phyloP scores from a whole-genome alignment of 1,140 invertebrate genomes.

The Drosophila suzukii region DNA sequence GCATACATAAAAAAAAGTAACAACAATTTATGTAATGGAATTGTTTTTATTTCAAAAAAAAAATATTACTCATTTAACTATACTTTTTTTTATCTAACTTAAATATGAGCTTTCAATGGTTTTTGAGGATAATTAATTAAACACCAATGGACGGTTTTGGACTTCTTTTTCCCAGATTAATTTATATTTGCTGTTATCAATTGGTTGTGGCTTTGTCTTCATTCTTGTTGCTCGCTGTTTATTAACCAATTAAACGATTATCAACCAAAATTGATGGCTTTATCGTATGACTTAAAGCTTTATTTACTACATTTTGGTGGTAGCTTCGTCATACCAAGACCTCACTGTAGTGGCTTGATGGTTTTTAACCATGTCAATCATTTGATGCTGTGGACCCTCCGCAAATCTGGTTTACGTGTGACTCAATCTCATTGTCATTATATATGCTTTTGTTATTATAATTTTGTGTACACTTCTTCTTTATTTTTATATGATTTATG shows the following conservation, averaged over 20 bases:
- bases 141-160: background rate
- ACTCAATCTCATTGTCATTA: slow-evolving; percentile 27
- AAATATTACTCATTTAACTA: too few relatives aligned
- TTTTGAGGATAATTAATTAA: background rate
- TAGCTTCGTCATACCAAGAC: background rate
- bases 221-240: background rate
- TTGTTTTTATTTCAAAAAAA: too few relatives aligned
- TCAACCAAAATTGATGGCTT: background rate
- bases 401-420: slow-evolving; percentile 23
- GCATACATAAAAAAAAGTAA: too few relatives aligned
- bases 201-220: slow-evolving; percentile 1
- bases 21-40: too few relatives aligned
- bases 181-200: background rate
- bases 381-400: slow-evolving; percentile 13
- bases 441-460: slow-evolving; percentile 45
- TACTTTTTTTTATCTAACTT: too few relatives aligned
- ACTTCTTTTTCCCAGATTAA: background rate
- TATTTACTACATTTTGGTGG: background rate
- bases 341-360: slow-evolving; percentile 28
- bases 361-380: slow-evolving; percentile 26
- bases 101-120: too few relatives aligned
- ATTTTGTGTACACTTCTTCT: slow-evolving; percentile 48
- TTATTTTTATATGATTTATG: slow-evolving; percentile 58
- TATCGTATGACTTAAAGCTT: background rate
- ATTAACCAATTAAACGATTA: background rate